These are phyloP conservation scores for Chionoecetes opilio DNA, from an alignment of 1,140 invertebrate species.

Conservation along the genomic window DNA sequence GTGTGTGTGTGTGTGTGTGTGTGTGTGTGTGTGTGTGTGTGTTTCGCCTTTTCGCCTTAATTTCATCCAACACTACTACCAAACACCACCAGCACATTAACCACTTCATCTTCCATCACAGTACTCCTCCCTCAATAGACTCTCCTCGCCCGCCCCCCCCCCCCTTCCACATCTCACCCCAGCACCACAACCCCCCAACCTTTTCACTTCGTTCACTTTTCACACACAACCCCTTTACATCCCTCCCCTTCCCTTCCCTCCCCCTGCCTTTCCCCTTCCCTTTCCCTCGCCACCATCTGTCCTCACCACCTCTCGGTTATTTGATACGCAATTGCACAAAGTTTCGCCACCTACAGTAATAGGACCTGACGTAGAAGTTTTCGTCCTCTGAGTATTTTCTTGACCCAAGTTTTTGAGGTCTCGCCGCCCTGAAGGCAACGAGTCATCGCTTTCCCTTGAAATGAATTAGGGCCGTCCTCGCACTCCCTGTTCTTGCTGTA, in stretches of 20 bases:
- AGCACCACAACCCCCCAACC: no score
- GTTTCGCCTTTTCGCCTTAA: no score
- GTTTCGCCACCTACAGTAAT: conserved; percentile 10
- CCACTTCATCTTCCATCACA: no score
- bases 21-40: conserved; percentile 51
- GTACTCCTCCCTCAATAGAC: no score
- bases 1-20: conserved; percentile 34
- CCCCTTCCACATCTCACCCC: neutral
- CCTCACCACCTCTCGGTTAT: conserved; percentile 40
- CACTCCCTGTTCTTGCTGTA: no score
- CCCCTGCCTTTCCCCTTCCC: neutral
- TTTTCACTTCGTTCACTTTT: no score
- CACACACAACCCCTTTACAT: no score
- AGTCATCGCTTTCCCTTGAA: neutral
- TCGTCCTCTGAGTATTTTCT: neutral
- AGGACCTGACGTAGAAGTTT: neutral
- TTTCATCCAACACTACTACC: no score
- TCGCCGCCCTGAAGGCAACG: neutral
- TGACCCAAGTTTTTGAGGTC: neutral
- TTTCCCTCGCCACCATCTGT: neutral
- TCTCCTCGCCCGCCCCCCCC: neutral
- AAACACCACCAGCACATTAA: no score
- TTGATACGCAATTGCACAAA: conserved; percentile 28
- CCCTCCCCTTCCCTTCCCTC: no score
- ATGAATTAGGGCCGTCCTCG: neutral